Conservation (phyloP, 2,113 vertebrate species). For the Ramphastos sulfuratus region DNA sequence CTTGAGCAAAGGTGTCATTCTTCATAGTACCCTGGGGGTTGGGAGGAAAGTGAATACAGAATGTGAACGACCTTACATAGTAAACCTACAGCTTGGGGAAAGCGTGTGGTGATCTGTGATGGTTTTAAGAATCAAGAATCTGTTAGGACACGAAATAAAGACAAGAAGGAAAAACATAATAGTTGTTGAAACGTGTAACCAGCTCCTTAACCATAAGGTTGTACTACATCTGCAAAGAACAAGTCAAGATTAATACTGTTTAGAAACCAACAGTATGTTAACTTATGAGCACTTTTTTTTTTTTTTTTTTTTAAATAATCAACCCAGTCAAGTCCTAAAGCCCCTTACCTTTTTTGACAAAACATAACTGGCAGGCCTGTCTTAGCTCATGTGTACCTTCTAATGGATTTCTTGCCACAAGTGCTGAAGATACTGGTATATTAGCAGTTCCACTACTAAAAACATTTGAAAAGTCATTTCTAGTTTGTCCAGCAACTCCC, state of each 20-base stretch:
- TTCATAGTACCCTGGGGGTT: conserved; percentile 61
- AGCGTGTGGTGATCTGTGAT: neutral
- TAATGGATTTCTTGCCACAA: conserved; percentile 81
- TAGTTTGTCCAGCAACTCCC: conserved; percentile 74
- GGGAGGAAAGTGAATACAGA: conserved; percentile 68
- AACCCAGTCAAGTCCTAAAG: neutral
- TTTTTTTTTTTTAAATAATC: neutral
- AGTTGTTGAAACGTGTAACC: neutral
- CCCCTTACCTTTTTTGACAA: conserved; percentile 88
- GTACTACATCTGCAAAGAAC: neutral
- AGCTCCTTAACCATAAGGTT: neutral
- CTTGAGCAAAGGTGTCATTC: conserved; percentile 68
- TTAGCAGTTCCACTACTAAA: conserved; percentile 70
- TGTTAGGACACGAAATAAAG: conserved; percentile 21
- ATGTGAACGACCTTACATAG: conserved; percentile 42
- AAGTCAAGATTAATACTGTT: neutral
- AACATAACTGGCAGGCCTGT: conserved; percentile 92
- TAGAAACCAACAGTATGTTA: neutral
- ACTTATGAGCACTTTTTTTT: neutral
- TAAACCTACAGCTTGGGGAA: neutral
- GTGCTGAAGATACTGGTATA: conserved; percentile 53
- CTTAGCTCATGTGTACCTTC: conserved; percentile 93
- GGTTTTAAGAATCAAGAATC: conserved; percentile 14
- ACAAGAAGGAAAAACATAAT: neutral
- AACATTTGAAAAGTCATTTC: conserved; percentile 73